Evolutionary conservation across 2,888 invertebrate species (phyloP).

Genomic region (Gastracanthus pulcherrimus): DNA sequence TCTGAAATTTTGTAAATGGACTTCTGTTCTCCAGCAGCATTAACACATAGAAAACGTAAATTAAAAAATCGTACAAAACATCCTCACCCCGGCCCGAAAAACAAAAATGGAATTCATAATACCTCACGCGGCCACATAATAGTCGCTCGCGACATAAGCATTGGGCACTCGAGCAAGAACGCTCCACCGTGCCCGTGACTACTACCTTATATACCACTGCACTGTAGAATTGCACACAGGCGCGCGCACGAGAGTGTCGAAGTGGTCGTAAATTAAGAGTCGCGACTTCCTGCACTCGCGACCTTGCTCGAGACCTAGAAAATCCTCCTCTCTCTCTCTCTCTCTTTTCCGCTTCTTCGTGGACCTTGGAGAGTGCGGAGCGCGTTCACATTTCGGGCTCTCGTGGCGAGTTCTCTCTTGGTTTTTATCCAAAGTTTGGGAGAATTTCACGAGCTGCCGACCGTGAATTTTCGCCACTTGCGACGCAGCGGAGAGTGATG

Average conservation of each 20-base stretch:
- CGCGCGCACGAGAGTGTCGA: no score
- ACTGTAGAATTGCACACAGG: no score
- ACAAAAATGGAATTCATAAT: not conserved
- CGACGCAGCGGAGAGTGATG: not conserved
- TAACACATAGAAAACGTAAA: no score
- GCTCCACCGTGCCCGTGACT: no score
- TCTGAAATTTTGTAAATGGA: no score
- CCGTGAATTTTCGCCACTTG: not conserved
- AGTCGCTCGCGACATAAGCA: not conserved
- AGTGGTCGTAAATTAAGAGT: constrained; percentile 25
- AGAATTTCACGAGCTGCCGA: not conserved
- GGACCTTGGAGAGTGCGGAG: not conserved
- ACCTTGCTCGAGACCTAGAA: constrained; percentile 47
- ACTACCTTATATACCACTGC: no score
- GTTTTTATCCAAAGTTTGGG: not conserved
- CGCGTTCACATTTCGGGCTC: no score
- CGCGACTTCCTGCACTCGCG: not conserved
- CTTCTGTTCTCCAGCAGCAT: no score
- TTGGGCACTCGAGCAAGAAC: not conserved
- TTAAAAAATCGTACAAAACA: no score
- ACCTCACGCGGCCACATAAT: not conserved
- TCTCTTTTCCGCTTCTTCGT: not conserved
- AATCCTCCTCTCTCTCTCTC: not conserved
- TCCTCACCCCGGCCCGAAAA: no score
- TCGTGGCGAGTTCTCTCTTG: no score